phyloP scores from a whole-genome alignment of 2,113 vertebrate species.

The Aspidoscelis tigris region DNA sequence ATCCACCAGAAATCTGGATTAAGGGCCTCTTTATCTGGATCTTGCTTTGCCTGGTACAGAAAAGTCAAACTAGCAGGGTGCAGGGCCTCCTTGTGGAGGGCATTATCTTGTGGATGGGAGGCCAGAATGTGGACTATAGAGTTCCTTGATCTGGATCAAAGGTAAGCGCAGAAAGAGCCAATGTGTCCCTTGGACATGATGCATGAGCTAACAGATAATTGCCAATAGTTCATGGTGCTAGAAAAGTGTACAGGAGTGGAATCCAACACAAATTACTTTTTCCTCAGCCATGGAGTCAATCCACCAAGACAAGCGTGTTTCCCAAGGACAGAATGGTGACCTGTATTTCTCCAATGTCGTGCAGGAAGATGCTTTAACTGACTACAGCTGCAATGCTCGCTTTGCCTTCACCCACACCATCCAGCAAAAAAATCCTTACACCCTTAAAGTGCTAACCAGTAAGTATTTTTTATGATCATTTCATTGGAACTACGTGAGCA shows the following conservation, averaged over 20 bases:
- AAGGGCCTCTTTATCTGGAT: too few relatives aligned
- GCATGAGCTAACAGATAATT: background rate
- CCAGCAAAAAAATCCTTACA: slow-evolving; percentile 97
- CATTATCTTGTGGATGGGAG: too few relatives aligned
- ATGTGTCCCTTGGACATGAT: background rate
- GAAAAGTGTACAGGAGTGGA: background rate
- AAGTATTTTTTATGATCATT: slow-evolving; percentile 69
- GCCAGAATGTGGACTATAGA: too few relatives aligned
- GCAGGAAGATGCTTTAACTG: slow-evolving; percentile 84
- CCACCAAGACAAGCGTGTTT: slow-evolving; percentile 89
- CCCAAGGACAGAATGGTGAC: slow-evolving; percentile 95
- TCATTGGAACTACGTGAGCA: background rate
- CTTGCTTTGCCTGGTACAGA: too few relatives aligned
- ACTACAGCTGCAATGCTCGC: slow-evolving; percentile 98
- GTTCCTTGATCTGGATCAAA: too few relatives aligned
- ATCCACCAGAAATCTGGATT: too few relatives aligned
- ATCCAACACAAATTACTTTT: slow-evolving; percentile 8
- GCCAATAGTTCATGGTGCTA: background rate
- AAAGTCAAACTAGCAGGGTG: too few relatives aligned
- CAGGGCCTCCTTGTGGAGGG: too few relatives aligned
- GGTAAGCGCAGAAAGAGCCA: too few relatives aligned
- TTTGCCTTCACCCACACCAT: slow-evolving; percentile 98
- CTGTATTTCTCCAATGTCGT: slow-evolving; percentile 96
- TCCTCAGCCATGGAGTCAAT: slow-evolving; percentile 87
- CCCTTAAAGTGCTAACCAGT: slow-evolving; percentile 93